Evolutionary conservation across 2,888 invertebrate genomes (phyloP).

Genomic region (Monochamus alternatus): DNA sequence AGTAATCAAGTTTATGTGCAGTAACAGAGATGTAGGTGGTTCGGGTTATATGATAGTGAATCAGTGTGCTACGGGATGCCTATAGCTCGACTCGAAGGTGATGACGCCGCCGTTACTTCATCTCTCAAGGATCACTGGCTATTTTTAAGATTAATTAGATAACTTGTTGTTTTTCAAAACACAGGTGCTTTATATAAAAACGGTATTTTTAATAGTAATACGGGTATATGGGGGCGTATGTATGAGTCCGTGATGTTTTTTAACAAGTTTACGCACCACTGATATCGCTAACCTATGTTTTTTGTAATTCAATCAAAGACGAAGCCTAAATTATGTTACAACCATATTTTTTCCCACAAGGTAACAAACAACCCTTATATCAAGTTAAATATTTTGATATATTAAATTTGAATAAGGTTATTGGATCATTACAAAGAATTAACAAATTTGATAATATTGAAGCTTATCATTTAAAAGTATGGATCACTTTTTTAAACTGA

Average conservation of each 20-base stretch:
- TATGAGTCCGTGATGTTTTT: background rate
- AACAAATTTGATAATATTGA: too few relatives aligned
- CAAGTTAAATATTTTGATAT: too few relatives aligned
- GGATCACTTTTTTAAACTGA: too few relatives aligned
- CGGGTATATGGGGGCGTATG: background rate
- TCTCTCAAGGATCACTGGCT: slow-evolving; percentile 31
- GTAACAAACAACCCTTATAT: too few relatives aligned
- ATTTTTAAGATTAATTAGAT: slow-evolving; percentile 19
- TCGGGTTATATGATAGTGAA: slow-evolving; percentile 38
- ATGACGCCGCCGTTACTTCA: slow-evolving; percentile 25
- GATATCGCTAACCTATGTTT: too few relatives aligned
- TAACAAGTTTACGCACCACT: too few relatives aligned
- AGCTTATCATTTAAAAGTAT: too few relatives aligned
- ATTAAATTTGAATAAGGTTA: too few relatives aligned
- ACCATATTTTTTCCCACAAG: too few relatives aligned
- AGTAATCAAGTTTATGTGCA: slow-evolving; percentile 51
- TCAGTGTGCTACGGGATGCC: slow-evolving; percentile 41
- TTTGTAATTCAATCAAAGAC: too few relatives aligned
- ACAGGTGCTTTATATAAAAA: slow-evolving; percentile 32
- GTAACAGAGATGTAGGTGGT: slow-evolving; percentile 52
- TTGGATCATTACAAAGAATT: too few relatives aligned
- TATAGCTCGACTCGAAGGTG: slow-evolving; percentile 35
- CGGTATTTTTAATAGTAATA: background rate
- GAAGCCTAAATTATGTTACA: too few relatives aligned
- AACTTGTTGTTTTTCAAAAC: slow-evolving; percentile 21